These are phyloP conservation scores for Botia almorhae DNA, from an alignment of 2,797 vertebrate genomes.

Conservation along the genomic window DNA sequence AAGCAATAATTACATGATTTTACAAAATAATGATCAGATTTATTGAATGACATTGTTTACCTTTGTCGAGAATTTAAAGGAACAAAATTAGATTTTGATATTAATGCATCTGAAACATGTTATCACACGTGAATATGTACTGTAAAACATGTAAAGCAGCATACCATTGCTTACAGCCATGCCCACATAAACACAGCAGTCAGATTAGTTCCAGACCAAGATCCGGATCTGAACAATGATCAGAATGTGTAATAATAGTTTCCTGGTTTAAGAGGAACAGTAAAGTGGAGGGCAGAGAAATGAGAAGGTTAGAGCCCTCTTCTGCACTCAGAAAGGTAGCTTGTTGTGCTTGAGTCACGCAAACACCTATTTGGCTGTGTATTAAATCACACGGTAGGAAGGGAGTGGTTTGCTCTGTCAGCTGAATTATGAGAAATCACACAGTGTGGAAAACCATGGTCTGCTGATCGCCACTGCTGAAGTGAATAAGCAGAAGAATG, in stretches of 20 bases:
- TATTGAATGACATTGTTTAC: too few relatives aligned
- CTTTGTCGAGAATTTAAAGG: neutral
- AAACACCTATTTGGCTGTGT: constrained; percentile 6
- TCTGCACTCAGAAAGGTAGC: neutral
- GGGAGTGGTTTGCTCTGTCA: constrained; percentile 46
- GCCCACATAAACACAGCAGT: neutral
- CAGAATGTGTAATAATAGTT: neutral
- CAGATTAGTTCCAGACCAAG: neutral
- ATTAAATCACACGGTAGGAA: constrained; percentile 7
- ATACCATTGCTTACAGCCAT: neutral
- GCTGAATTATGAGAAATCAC: constrained; percentile 17
- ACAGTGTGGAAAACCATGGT: neutral
- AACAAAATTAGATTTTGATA: neutral
- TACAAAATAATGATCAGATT: too few relatives aligned
- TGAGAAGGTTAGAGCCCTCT: neutral
- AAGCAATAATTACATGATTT: too few relatives aligned
- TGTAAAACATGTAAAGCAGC: constrained; percentile 7
- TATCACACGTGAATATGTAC: neutral
- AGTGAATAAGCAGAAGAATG: constrained; percentile 1
- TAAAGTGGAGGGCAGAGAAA: neutral
- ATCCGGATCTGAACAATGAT: constrained; percentile 3
- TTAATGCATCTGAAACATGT: too few relatives aligned
- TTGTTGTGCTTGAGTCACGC: neutral
- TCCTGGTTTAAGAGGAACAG: neutral
- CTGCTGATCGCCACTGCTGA: neutral